Conservation (phyloP, 2,888 invertebrate genomes). For the Emesis russula region DNA sequence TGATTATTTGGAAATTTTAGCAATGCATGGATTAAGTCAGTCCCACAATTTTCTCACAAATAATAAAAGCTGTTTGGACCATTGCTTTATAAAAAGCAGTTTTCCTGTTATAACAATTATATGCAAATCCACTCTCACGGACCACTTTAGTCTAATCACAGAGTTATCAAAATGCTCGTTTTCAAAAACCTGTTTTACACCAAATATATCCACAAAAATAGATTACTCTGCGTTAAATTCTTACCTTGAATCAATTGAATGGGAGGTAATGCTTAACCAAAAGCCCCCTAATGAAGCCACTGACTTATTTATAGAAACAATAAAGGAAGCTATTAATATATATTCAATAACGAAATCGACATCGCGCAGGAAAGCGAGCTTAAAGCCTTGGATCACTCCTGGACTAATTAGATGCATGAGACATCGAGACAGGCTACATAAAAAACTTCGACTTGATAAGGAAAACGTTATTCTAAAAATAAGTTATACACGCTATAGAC, state of each 20-base stretch:
- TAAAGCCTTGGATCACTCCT: not conserved
- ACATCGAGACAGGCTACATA: too few species aligned
- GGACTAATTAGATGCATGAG: too few species aligned
- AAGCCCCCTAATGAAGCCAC: not conserved
- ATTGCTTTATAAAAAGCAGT: not conserved
- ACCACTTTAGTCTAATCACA: conserved; percentile 3
- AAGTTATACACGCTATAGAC: too few species aligned
- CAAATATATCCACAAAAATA: not conserved
- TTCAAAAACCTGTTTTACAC: not conserved
- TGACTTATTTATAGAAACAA: not conserved
- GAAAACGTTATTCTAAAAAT: too few species aligned
- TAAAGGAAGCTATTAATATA: not conserved
- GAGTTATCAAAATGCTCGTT: not conserved
- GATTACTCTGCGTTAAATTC: not conserved
- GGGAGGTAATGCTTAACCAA: not conserved
- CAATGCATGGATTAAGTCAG: not conserved
- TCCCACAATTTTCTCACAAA: conserved; percentile 1
- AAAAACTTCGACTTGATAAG: too few species aligned
- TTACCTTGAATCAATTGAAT: not conserved
- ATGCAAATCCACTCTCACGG: not conserved
- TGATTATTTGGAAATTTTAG: not conserved
- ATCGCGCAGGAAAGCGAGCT: not conserved
- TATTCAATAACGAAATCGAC: not conserved
- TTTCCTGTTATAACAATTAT: not conserved
- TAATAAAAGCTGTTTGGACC: not conserved